Evolutionary conservation across 2,888 invertebrate species (phyloP).

Genomic region (Deroplatys truncata): DNA sequence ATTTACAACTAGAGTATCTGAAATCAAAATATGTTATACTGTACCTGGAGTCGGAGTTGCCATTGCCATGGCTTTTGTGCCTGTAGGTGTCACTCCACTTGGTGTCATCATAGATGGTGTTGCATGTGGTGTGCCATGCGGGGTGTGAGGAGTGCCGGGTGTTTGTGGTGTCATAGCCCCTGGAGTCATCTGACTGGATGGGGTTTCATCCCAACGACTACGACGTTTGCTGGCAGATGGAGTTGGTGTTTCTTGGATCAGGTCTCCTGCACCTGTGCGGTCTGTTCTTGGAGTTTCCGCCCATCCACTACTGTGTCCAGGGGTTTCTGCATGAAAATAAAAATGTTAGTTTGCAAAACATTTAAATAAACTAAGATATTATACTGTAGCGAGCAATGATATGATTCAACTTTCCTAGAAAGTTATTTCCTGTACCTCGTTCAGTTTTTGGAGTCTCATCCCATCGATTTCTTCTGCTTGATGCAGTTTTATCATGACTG

Average conservation of each 20-base stretch:
- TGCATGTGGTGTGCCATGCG: constrained; percentile 64
- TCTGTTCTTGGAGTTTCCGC: constrained; percentile 98
- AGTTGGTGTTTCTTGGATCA: constrained; percentile 88
- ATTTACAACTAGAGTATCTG: no score
- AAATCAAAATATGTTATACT: background rate
- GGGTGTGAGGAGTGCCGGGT: constrained; percentile 68
- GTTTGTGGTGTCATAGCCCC: constrained; percentile 46
- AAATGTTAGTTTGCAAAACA: constrained; percentile 11
- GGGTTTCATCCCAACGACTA: constrained; percentile 99
- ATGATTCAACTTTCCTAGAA: background rate
- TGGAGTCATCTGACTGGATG: constrained; percentile 55
- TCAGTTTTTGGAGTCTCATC: constrained; percentile 99
- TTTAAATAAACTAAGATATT: background rate
- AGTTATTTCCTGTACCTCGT: constrained; percentile 54
- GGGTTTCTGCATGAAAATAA: constrained; percentile 65
- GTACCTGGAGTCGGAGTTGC: constrained; percentile 90
- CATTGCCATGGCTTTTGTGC: constrained; percentile 96
- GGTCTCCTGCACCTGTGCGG: constrained; percentile 65
- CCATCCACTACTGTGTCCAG: constrained; percentile 96
- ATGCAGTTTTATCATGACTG: constrained; percentile 62
- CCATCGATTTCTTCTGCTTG: constrained; percentile 91
- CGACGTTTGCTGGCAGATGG: constrained; percentile 92
- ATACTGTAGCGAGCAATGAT: background rate
- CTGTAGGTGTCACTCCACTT: constrained; percentile 80
- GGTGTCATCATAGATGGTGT: constrained; percentile 70